Percentiles rank a stretch among this genome's conserved stretches.
These are phyloP conservation scores for Cheilosia impressa DNA, from an alignment of 2,888 invertebrate genomes.

Conservation along the genomic window DNA sequence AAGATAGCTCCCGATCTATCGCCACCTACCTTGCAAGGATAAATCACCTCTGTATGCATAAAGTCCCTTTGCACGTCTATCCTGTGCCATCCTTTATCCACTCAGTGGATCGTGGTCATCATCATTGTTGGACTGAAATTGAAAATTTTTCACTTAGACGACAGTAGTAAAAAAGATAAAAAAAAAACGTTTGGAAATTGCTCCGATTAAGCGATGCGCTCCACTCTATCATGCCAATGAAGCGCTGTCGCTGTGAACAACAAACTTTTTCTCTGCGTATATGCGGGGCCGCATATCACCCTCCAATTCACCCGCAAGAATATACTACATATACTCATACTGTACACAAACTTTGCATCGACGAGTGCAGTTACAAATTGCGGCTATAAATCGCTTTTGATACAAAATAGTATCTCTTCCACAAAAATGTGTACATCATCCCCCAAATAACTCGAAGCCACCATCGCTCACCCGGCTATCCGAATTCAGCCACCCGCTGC, in stretches of 20 bases:
- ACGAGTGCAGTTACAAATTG: conserved; percentile 72
- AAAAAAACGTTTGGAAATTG: conserved; percentile 60
- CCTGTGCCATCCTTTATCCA: background rate
- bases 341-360: conserved; percentile 68
- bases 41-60: background rate
- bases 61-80: background rate
- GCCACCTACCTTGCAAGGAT: background rate
- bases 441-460: conserved; percentile 13
- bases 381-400: conserved; percentile 71
- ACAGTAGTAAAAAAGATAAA: conserved; percentile 29
- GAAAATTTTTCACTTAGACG: conserved; percentile 63
- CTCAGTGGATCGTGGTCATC: background rate
- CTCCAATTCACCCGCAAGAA: background rate
- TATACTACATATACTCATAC: background rate
- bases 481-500: background rate
- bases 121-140: conserved; percentile 47
- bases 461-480: background rate
- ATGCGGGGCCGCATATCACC: background rate
- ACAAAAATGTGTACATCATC: conserved; percentile 71
- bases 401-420: conserved; percentile 73
- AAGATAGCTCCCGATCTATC: too few species aligned
- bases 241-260: conserved; percentile 58
- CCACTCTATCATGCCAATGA: conserved; percentile 71
- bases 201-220: conserved; percentile 70
- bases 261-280: conserved; percentile 36